Percentiles rank a stretch among this genome's conserved stretches.
Conservation (phyloP, 2,797 vertebrate species). For the Rhynchotus rufescens region DNA sequence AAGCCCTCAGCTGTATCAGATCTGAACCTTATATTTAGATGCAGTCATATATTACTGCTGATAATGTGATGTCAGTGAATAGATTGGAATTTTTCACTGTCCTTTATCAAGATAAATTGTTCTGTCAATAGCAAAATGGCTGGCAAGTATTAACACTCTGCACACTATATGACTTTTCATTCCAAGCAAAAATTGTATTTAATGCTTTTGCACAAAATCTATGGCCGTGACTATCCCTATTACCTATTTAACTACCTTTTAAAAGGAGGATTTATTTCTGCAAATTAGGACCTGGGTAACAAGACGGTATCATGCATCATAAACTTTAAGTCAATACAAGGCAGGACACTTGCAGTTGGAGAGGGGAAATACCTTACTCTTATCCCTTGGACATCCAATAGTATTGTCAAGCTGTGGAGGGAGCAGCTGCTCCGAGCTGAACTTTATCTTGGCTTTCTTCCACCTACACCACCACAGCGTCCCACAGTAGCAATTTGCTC, state of each 20-base stretch:
- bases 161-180: conserved; percentile 88
- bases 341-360: conserved; percentile 81
- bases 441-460: conserved; percentile 88
- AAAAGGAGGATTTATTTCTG: conserved; percentile 94
- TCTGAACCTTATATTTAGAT: conserved; percentile 91
- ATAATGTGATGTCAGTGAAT: conserved; percentile 93
- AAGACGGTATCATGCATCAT: conserved; percentile 92
- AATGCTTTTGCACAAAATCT: conserved; percentile 91
- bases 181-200: conserved; percentile 89
- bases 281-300: conserved; percentile 93
- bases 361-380: conserved; percentile 82
- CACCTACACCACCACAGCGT: conserved; percentile 77
- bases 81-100: conserved; percentile 96
- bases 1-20: conserved; percentile 79
- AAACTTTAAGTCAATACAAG: conserved; percentile 96
- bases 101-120: conserved; percentile 96
- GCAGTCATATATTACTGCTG: conserved; percentile 90
- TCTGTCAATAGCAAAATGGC: conserved; percentile 93
- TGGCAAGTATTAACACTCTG: conserved; percentile 87
- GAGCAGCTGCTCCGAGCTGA: conserved; percentile 87
- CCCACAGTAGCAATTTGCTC: conserved; percentile 93
- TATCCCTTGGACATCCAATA: conserved; percentile 75
- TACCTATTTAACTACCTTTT: conserved; percentile 95
- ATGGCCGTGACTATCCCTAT: conserved; percentile 88
- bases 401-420: conserved; percentile 67